Percentiles rank a stretch among this genome's conserved stretches.
These are phyloP conservation scores for Diaprepes abbreviatus DNA, from an alignment of 2,888 invertebrate species.

Conservation along the genomic window DNA sequence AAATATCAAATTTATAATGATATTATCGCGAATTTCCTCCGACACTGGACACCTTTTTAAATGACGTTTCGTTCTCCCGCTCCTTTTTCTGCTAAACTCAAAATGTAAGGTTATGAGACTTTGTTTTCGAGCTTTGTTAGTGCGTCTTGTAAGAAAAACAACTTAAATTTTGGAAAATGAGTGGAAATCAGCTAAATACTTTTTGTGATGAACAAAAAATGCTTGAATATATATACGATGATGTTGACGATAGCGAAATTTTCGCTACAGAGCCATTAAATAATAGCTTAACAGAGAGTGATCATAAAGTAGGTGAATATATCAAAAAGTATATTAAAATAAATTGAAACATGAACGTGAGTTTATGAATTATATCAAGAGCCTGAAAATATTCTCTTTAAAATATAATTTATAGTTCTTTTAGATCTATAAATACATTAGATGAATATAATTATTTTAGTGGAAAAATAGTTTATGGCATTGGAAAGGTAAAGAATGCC, in stretches of 20 bases:
- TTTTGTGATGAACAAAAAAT: constrained; percentile 19
- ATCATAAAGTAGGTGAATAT: constrained; percentile 10
- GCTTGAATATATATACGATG: constrained; percentile 37
- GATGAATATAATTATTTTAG: too few species aligned
- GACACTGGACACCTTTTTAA: not conserved
- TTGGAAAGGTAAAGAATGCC: too few species aligned
- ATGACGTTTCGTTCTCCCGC: constrained; percentile 28
- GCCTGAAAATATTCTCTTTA: too few species aligned
- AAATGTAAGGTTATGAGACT: constrained; percentile 23
- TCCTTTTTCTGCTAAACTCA: constrained; percentile 25
- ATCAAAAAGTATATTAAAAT: too few species aligned
- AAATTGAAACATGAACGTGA: too few species aligned
- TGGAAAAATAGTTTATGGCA: too few species aligned
- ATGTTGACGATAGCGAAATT: constrained; percentile 42
- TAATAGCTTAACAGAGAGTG: constrained; percentile 3
- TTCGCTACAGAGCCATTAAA: constrained; percentile 14
- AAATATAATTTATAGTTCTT: too few species aligned
- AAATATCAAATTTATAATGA: too few species aligned
- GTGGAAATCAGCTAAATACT: constrained; percentile 26
- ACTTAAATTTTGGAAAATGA: constrained; percentile 45
- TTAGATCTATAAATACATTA: too few species aligned
- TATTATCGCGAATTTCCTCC: not conserved
- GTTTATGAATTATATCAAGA: too few species aligned
- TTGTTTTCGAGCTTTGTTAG: constrained; percentile 33
- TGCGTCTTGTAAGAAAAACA: constrained; percentile 1